Base-by-base conservation (phyloP, 2,888 invertebrate species). In the Latheticus oryzae region DNA sequence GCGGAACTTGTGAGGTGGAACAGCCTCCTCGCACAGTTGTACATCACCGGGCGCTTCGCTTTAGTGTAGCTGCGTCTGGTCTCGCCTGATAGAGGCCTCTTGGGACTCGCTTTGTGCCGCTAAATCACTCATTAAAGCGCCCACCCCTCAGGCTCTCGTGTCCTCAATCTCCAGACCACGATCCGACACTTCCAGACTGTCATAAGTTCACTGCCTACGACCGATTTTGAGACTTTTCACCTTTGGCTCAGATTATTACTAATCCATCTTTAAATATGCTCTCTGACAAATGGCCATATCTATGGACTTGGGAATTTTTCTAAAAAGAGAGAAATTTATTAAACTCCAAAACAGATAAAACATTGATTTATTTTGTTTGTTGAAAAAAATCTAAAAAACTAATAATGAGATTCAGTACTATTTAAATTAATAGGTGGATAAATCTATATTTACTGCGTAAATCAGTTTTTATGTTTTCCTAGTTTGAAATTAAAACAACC, bases 51-150 rank as follows among this genome's bases (percentile, higher is more conserved):
- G 50, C 61, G 61, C 51, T 59, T 64, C 61, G 59, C 64, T 63
- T 58, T 63, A 32, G n/a, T 37, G 47, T 53, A 56, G 69, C 70
- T 64, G 69, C 71, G 77, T 71, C 77, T 78, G 78, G 74, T 74
- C 68, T 68, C 71, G 74, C 73, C 73, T 71, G 78, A 78, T 78
- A 78, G 76, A 73, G 66, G 73, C 73, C 77, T 71, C 75, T 43
- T 55, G 76, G 71, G 76, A 73, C 59, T 42, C 67, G 72, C 76
- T 76, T 76, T 78, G 75, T 76, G 75, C 75, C 69, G 69, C 75
- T 73, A 76, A 74, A 75, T 76, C 76, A 76, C 76, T 78, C 76
- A 78, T 78, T 77, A 78, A 75, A 75, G 70, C 68, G 56, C 58
- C 52, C 57, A 32, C 42, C 53, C 58, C 43, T 42, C n/a, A n/a